Evolutionary conservation across 2,113 vertebrate species (phyloP).

Genomic region (Columbina picui): DNA sequence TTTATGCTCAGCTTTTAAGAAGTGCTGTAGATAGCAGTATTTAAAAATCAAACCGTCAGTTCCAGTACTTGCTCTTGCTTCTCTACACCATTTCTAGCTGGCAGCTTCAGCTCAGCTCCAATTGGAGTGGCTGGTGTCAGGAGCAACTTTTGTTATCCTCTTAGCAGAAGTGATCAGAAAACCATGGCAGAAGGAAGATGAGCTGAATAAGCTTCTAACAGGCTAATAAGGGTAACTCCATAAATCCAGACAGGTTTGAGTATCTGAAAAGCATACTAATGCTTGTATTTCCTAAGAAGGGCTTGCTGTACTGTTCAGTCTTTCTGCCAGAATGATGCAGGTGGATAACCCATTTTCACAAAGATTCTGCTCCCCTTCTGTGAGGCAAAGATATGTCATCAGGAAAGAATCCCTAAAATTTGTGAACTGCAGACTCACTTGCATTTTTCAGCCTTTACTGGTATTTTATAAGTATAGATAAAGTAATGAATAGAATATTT

Average conservation of each 20-base stretch:
- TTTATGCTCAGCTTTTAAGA: not conserved
- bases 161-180: not conserved
- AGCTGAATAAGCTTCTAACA: not conserved
- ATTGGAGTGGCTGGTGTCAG: not conserved
- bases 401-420: not conserved
- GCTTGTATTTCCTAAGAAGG: not conserved
- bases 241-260: not conserved
- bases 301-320: not conserved
- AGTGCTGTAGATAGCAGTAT: not conserved
- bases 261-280: not conserved
- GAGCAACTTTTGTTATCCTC: not conserved
- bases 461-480: not conserved
- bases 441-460: not conserved
- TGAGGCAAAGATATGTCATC: not conserved
- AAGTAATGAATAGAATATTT: not conserved
- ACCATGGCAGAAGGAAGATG: not conserved
- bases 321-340: not conserved
- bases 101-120: not conserved
- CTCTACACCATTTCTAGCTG: not conserved
- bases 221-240: not conserved
- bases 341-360: not conserved
- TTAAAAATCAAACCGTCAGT: not conserved
- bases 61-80: not conserved
- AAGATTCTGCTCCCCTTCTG: not conserved
- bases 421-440: not conserved